These are phyloP conservation scores for Smithornis capensis DNA, from an alignment of 2,113 vertebrate genomes.

Conservation along the genomic window DNA sequence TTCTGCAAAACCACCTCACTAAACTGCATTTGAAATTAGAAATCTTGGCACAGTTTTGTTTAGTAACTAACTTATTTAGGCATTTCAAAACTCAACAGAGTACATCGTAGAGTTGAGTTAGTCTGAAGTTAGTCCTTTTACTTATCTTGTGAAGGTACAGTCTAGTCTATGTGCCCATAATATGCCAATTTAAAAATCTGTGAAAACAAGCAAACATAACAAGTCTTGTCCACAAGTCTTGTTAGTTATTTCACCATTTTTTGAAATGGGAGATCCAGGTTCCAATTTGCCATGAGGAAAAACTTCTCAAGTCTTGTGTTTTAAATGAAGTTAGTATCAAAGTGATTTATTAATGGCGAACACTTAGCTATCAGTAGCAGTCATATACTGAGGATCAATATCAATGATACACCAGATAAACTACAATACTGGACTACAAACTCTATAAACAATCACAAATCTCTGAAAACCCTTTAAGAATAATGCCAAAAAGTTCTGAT, in stretches of 20 bases:
- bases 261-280: background rate
- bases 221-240: background rate
- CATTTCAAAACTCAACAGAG: background rate
- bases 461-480: background rate
- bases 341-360: background rate
- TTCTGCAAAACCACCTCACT: background rate
- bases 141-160: background rate
- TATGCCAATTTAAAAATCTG: background rate
- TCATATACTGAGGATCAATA: background rate
- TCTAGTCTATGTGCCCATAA: background rate
- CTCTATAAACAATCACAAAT: background rate
- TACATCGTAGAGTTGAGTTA: background rate
- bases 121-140: background rate
- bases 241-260: background rate
- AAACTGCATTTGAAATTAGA: background rate
- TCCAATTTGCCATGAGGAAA: background rate
- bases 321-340: background rate
- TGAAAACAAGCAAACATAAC: background rate
- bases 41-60: background rate
- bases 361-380: background rate
- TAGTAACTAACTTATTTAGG: background rate
- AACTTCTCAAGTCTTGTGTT: background rate
- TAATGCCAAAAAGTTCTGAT: background rate
- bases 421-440: background rate
- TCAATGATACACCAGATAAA: background rate